phyloP scores from a whole-genome alignment of 2,113 vertebrate genomes.

The Petrocephalus zakoni region DNA sequence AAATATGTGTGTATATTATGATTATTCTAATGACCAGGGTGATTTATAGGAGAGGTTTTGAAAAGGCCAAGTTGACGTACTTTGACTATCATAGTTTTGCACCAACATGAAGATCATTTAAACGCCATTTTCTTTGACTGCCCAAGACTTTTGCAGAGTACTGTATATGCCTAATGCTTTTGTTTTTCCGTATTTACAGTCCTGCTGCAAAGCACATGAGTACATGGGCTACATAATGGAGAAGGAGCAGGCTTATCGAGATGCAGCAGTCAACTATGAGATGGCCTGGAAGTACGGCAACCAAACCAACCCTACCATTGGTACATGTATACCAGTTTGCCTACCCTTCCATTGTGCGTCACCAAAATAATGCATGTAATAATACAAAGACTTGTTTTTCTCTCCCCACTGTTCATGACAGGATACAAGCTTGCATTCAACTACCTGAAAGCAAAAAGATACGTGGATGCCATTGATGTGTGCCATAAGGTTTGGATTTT shows the following conservation, averaged over 20 bases:
- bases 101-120: not conserved
- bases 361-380: constrained; percentile 25
- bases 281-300: constrained; percentile 93
- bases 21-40: not conserved
- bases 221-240: constrained; percentile 98
- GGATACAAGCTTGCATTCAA: constrained; percentile 97
- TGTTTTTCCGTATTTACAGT: constrained; percentile 61
- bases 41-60: not conserved
- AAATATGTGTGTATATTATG: not conserved
- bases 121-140: not conserved
- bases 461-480: constrained; percentile 85
- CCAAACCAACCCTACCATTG: constrained; percentile 80
- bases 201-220: constrained; percentile 95
- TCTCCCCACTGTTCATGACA: constrained; percentile 46
- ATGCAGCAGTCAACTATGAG: constrained; percentile 89
- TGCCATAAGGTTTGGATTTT: constrained; percentile 79
- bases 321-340: constrained; percentile 41
- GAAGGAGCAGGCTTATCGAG: constrained; percentile 88
- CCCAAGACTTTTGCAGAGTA: not conserved
- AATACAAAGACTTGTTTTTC: not conserved
- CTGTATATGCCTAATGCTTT: not conserved
- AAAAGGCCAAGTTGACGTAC: not conserved
- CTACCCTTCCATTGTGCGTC: constrained; percentile 21
- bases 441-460: constrained; percentile 91
- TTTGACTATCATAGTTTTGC: not conserved